Evolutionary conservation across 1,140 invertebrate species (phyloP).

Genomic region (Heterodera carotae): DNA sequence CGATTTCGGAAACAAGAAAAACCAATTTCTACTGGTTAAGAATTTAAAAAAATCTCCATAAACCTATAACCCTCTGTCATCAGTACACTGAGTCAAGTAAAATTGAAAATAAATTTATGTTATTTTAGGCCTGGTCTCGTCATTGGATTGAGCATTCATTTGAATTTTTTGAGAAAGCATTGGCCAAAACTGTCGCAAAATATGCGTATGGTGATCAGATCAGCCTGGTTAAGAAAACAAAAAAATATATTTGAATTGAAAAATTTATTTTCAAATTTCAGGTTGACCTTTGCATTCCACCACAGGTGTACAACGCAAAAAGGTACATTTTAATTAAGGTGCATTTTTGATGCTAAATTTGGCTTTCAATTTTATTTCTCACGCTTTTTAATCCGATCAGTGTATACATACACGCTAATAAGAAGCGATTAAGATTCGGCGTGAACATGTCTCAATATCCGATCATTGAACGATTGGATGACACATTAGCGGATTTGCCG

Average conservation of each 20-base stretch:
- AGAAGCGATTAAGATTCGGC: slow-evolving; percentile 42
- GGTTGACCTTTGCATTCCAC: slow-evolving; percentile 84
- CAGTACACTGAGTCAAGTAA: no score
- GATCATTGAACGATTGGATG: slow-evolving; percentile 33
- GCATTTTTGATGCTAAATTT: no score
- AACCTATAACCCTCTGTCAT: no score
- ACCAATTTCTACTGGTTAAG: no score
- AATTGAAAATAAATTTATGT: slow-evolving; percentile 8
- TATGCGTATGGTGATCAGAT: slow-evolving; percentile 90
- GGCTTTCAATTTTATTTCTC: no score
- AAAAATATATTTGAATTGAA: background rate
- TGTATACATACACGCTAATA: no score
- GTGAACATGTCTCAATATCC: slow-evolving; percentile 42
- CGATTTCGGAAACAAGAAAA: no score
- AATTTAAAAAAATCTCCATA: no score
- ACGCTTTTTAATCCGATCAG: no score
- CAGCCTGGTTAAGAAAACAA: slow-evolving; percentile 73
- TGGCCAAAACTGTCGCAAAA: slow-evolving; percentile 81
- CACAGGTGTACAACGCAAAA: slow-evolving; percentile 74
- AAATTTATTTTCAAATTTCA: background rate
- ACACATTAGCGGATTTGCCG: slow-evolving; percentile 19
- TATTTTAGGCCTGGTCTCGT: slow-evolving; percentile 76
- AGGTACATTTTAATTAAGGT: no score
- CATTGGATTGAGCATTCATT: slow-evolving; percentile 89
- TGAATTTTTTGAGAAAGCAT: slow-evolving; percentile 80